phyloP scores from a whole-genome alignment of 2,888 invertebrate genomes.

The Gnatocerus cornutus region DNA sequence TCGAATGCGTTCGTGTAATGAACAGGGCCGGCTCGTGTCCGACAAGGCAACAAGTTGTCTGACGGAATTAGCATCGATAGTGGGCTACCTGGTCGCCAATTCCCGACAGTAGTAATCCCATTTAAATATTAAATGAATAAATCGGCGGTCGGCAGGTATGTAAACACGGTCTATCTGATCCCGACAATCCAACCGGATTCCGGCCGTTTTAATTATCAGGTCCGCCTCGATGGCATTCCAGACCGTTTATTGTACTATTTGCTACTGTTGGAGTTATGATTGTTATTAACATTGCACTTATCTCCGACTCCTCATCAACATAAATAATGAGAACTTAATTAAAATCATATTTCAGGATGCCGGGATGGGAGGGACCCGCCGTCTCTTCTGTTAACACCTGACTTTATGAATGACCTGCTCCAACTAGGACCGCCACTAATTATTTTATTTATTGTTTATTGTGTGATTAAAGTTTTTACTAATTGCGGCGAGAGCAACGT shows the following conservation, averaged over 20 bases:
- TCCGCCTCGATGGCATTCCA: conserved; percentile 57
- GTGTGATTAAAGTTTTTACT: conserved; percentile 40
- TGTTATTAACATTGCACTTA: conserved; percentile 55
- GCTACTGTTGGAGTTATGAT: conserved; percentile 61
- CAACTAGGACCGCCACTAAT: conserved; percentile 27
- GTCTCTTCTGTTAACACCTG: conserved; percentile 54
- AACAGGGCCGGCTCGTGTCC: conserved; percentile 42
- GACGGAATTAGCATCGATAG: conserved; percentile 46
- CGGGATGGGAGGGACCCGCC: conserved; percentile 52
- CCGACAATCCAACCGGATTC: conserved; percentile 57
- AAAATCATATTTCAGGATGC: conserved; percentile 61
- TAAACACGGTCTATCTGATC: conserved; percentile 55
- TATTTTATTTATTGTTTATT: conserved; percentile 43
- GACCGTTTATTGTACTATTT: conserved; percentile 57
- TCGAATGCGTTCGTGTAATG: neutral
- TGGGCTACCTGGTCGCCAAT: conserved; percentile 48
- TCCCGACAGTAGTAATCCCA: conserved; percentile 48
- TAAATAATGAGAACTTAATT: conserved; percentile 66
- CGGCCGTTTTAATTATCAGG: conserved; percentile 62
- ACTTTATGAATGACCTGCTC: conserved; percentile 33
- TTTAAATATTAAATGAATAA: conserved; percentile 60
- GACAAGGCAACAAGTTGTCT: conserved; percentile 38
- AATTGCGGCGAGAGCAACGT: conserved; percentile 22
- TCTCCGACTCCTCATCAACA: conserved; percentile 60
- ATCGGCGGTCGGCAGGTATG: conserved; percentile 55